Percentiles rank a stretch among this genome's conserved stretches.
Evolutionary conservation across 1,140 invertebrate species (phyloP).

Genomic region (Lysiphlebus fabarum): DNA sequence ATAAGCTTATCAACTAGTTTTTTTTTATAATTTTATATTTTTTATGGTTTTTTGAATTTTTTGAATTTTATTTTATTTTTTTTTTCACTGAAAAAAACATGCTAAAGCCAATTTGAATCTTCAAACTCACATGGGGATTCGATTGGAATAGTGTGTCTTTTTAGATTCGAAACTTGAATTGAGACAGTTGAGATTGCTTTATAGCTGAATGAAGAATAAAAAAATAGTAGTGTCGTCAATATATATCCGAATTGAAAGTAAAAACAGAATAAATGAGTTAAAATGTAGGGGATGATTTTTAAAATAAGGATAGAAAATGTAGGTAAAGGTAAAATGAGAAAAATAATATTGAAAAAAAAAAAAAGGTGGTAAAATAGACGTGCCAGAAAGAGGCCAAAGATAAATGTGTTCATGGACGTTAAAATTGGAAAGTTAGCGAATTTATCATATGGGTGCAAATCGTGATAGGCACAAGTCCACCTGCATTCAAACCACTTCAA

Average conservation of each 20-base stretch:
- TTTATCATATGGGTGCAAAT: slow-evolving; percentile 36
- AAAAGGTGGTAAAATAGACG: slow-evolving; percentile 20
- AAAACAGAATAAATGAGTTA: neutral
- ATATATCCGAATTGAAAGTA: neutral
- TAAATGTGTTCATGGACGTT: slow-evolving; percentile 34
- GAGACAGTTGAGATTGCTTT: too few relatives aligned
- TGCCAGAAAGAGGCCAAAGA: slow-evolving; percentile 24
- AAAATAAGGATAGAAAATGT: slow-evolving; percentile 2
- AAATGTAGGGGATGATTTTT: neutral
- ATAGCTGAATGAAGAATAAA: neutral
- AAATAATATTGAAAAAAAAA: slow-evolving; percentile 4
- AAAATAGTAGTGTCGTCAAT: slow-evolving; percentile 4
- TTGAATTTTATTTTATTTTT: neutral
- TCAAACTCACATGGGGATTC: neutral
- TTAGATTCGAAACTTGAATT: too few relatives aligned
- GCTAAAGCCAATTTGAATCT: slow-evolving; percentile 18
- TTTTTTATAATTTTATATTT: too few relatives aligned
- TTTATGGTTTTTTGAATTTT: neutral
- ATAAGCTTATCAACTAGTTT: too few relatives aligned
- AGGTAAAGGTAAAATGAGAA: neutral
- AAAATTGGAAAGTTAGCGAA: slow-evolving; percentile 40
- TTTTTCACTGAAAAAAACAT: neutral
- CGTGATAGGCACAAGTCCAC: slow-evolving; percentile 27
- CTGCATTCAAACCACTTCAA: neutral
- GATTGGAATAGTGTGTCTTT: neutral